Base-by-base conservation (phyloP, 2,797 vertebrate species). In the Merluccius polli region DNA sequence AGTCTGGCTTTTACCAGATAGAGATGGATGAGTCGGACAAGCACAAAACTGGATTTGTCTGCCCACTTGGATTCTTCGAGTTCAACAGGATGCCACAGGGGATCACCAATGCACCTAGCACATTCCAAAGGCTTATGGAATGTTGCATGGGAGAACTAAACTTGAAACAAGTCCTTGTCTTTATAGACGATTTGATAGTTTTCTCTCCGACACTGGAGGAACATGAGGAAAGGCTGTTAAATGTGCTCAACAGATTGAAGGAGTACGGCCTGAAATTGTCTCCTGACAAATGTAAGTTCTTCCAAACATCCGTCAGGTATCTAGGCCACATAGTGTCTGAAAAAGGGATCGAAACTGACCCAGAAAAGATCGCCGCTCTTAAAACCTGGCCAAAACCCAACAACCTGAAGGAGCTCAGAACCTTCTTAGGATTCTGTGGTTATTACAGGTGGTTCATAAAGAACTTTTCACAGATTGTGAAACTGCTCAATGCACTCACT, bases 111-210 rank as follows among this genome's bases (percentile, higher is more conserved):
- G 71, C 52, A 24, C 71, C 70, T 18, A 65, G 70, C 33, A 69
- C 69, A 0, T 76, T 83, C 13, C 79, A 83, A 15, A 59, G 59
- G 1, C 41, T 78, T 3, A 77, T 82, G 74, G 82, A 79, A 18
- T 0, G 0, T 0, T 78, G 74, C 16, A 73, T 83, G 16, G 76
- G 59, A 5, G 74, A 77, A 0, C 0, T 81, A 1, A 41, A 81
- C 29, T 9, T 80, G 16, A 72, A 77, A 1, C 5, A 80, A 15
- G 72, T 21, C 1, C 4, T 76, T 0, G 76, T 80, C 0, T 81
- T 83, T 6, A 16, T 77, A 0, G 73, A 79, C 3, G 52, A 83
- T 0, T 10, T 82, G 0, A 79, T 79, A 0, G 9, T 82, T 0
- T 82, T 76, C 16, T 82, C 71, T 0, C 6, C 3, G 3, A 75